Percentiles rank a stretch among this genome's conserved stretches.
Conservation (phyloP, 2,888 invertebrate species). For the Pseudeuparius sepicola region DNA sequence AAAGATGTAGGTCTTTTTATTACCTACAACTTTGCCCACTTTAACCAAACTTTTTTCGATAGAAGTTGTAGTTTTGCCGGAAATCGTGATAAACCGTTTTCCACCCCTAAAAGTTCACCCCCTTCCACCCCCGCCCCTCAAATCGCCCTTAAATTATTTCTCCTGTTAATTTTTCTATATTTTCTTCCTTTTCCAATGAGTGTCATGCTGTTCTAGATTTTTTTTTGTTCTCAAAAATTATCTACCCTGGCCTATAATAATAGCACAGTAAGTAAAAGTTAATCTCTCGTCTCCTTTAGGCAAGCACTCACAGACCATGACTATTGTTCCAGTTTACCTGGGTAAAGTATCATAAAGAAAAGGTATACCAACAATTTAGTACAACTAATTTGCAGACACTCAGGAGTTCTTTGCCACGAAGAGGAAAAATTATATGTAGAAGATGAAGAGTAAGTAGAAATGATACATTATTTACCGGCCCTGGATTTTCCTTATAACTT, state of each 20-base stretch:
- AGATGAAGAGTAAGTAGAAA: too few relatives aligned
- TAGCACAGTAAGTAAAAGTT: too few relatives aligned
- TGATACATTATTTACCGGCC: too few relatives aligned
- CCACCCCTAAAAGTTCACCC: conserved; percentile 3
- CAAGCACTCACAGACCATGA: too few relatives aligned
- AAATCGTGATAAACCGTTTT: conserved; percentile 1
- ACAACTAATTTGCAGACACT: too few relatives aligned
- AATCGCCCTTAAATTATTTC: conserved; percentile 1
- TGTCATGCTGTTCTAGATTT: conserved; percentile 1
- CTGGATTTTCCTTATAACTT: too few relatives aligned
- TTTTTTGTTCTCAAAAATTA: conserved; percentile 1
- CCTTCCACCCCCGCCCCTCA: neutral
- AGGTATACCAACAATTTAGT: too few relatives aligned
- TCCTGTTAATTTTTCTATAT: neutral
- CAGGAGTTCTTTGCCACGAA: too few relatives aligned
- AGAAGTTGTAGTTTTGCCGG: conserved; percentile 2
- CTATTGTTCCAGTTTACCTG: too few relatives aligned
- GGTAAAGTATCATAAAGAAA: too few relatives aligned
- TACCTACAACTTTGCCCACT: conserved; percentile 3
- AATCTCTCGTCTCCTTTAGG: too few relatives aligned
- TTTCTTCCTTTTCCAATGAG: conserved; percentile 1
- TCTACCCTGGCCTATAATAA: conserved; percentile 2
- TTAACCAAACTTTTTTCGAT: conserved; percentile 1
- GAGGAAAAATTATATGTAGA: too few relatives aligned
- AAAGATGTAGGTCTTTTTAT: conserved; percentile 2